Percentiles rank a stretch among this genome's conserved stretches.
phyloP scores from a whole-genome alignment of 2,888 invertebrate species.

The Tiphia femorata region DNA sequence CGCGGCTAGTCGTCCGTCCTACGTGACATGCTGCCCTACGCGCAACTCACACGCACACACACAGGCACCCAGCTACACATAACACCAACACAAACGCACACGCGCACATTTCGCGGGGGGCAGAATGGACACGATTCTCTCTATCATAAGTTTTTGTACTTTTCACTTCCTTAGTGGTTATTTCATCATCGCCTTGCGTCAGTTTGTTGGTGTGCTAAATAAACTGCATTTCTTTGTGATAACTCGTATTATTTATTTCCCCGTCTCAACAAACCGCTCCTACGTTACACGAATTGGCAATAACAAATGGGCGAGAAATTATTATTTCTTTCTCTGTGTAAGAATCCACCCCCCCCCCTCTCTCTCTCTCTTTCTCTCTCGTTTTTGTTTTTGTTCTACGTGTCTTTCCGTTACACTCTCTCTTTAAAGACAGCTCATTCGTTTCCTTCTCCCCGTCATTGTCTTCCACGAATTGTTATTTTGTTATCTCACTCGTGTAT shows the following conservation, averaged over 20 bases:
- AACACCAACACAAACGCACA: too few species aligned
- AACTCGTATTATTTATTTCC: constrained; percentile 66
- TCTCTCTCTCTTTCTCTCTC: neutral
- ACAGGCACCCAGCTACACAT: too few species aligned
- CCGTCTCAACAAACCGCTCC: constrained; percentile 58
- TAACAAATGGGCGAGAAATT: constrained; percentile 8
- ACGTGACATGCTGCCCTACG: neutral
- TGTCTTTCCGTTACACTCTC: neutral
- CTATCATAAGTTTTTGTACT: constrained; percentile 49
- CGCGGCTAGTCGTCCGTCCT: constrained; percentile 2
- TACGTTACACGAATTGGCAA: constrained; percentile 22
- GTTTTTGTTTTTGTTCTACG: neutral
- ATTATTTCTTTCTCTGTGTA: too few species aligned
- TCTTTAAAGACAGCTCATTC: too few species aligned
- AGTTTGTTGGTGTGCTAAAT: constrained; percentile 67
- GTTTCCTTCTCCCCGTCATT: neutral
- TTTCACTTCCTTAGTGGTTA: constrained; percentile 41
- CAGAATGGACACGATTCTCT: constrained; percentile 1
- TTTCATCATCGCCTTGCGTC: constrained; percentile 57
- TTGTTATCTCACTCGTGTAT: too few species aligned
- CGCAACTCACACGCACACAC: too few species aligned
- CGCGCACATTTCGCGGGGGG: constrained; percentile 8
- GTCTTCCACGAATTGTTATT: neutral
- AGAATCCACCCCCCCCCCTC: too few species aligned
- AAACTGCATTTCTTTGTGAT: constrained; percentile 67